phyloP scores from a whole-genome alignment of 1,140 invertebrate genomes.

The Andricus grossulariae region DNA sequence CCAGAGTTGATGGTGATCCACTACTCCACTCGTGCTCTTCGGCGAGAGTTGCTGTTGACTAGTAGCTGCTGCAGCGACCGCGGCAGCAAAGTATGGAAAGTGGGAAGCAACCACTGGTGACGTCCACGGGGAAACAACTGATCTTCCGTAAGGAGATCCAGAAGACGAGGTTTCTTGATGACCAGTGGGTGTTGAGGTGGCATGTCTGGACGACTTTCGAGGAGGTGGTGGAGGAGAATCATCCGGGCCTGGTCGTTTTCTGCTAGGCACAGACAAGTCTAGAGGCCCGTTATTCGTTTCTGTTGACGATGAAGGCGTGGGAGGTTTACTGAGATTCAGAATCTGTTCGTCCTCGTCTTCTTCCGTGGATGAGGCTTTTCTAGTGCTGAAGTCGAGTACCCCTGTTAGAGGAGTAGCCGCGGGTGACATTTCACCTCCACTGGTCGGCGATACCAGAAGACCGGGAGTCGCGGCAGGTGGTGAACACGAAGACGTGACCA shows the following conservation, averaged over 20 bases:
- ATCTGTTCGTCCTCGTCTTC: slow-evolving; percentile 80
- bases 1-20: slow-evolving; percentile 80
- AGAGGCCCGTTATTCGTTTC: slow-evolving; percentile 84
- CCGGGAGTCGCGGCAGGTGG: slow-evolving; percentile 75
- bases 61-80: slow-evolving; percentile 84
- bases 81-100: slow-evolving; percentile 87
- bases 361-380: slow-evolving; percentile 74
- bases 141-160: slow-evolving; percentile 78
- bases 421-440: slow-evolving; percentile 66
- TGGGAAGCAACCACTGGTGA: slow-evolving; percentile 85
- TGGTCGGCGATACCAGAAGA: slow-evolving; percentile 68
- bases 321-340: slow-evolving; percentile 81
- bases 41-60: slow-evolving; percentile 80
- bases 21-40: slow-evolving; percentile 77
- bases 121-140: slow-evolving; percentile 84
- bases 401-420: slow-evolving; percentile 75
- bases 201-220: slow-evolving; percentile 80
- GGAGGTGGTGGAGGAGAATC: slow-evolving; percentile 79
- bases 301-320: slow-evolving; percentile 73
- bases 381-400: slow-evolving; percentile 87
- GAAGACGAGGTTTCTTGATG: slow-evolving; percentile 66
- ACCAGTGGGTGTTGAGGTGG: slow-evolving; percentile 60
- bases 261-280: slow-evolving; percentile 86
- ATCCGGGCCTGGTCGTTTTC: slow-evolving; percentile 83
- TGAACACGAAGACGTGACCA: slow-evolving; percentile 79